These are phyloP conservation scores for Sialia sialis DNA, from an alignment of 2,113 vertebrate genomes.

Conservation along the genomic window DNA sequence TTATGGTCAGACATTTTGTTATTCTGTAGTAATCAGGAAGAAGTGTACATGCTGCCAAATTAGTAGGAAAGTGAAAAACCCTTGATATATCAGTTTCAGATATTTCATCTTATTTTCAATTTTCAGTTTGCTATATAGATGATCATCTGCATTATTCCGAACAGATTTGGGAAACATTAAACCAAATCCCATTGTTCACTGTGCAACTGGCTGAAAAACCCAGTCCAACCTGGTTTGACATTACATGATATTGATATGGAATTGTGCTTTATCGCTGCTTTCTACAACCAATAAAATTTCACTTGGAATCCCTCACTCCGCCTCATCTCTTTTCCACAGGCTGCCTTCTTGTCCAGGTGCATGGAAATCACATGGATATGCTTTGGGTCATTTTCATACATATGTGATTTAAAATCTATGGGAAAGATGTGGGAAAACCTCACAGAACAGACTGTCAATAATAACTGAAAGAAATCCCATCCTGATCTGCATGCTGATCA, in stretches of 20 bases:
- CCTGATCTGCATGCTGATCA: background rate
- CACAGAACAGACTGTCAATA: background rate
- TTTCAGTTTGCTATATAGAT: background rate
- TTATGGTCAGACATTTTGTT: background rate
- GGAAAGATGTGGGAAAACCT: background rate
- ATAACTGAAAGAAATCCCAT: background rate
- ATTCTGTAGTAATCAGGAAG: background rate
- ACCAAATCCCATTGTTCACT: background rate
- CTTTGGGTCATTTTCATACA: background rate
- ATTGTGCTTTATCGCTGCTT: background rate
- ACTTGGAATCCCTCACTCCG: background rate
- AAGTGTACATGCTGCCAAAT: slow-evolving; percentile 2
- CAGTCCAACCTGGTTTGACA: background rate
- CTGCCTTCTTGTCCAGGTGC: background rate
- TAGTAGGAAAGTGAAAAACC: background rate
- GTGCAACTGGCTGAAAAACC: background rate
- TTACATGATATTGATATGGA: background rate
- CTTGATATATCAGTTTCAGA: background rate
- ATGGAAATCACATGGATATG: background rate
- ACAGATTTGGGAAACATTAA: background rate
- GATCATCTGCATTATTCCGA: background rate
- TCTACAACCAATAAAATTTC: background rate
- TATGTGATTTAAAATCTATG: background rate
- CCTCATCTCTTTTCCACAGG: background rate
- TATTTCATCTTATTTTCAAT: background rate